A percentile compares a stretch with the other conserved stretches of the same genome.
Evolutionary conservation across 2,797 vertebrate species (phyloP).

Genomic region (Ataeniobius toweri): DNA sequence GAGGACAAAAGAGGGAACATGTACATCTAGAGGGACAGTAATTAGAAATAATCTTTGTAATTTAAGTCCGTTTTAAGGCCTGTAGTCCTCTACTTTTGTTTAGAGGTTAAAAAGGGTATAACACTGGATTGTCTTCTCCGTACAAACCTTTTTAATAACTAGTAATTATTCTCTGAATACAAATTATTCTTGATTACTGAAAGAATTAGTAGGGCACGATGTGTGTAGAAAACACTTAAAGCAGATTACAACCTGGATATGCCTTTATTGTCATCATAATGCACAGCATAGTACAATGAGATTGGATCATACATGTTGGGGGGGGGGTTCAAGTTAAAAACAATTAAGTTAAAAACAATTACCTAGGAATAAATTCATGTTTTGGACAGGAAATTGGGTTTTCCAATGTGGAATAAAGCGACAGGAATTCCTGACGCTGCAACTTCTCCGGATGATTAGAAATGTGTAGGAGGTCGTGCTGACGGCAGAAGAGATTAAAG

Average conservation of each 20-base stretch:
- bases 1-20: no score
- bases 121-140: no score
- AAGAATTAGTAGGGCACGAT: background rate
- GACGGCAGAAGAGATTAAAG: constrained; percentile 62
- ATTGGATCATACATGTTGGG: background rate
- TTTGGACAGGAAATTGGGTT: background rate
- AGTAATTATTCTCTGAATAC: no score
- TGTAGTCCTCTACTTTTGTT: no score
- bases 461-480: constrained; percentile 22
- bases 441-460: background rate
- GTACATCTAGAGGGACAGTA: background rate
- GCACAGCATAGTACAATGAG: background rate
- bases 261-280: background rate
- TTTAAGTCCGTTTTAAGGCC: no score
- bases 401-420: background rate
- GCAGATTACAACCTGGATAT: background rate
- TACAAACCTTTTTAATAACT: no score
- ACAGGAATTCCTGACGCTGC: background rate
- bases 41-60: background rate
- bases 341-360: background rate
- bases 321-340: background rate
- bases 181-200: no score
- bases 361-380: background rate
- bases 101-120: no score
- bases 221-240: background rate